Base-by-base conservation (phyloP, 2,888 invertebrate genomes). In the Keiferia lycopersicella region DNA sequence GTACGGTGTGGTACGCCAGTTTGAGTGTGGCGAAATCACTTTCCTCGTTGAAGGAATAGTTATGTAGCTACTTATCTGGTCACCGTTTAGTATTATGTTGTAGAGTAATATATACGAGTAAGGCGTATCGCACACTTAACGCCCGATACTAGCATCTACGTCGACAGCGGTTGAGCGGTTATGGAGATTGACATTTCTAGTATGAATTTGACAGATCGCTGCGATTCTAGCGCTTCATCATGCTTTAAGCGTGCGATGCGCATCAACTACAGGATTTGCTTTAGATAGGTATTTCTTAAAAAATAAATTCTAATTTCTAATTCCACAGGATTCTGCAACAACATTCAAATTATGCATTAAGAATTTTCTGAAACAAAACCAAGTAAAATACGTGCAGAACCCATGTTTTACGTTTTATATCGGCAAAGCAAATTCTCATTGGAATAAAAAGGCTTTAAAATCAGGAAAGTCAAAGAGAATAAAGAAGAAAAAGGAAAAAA, bases 401-500 rank as follows among this genome's bases (percentile, higher is more conserved):
- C 14, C 12, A 53, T 26, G 14, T 26, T 56, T 26, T 16, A n/a
- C 34, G 56, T 34, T 56, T 56, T 56, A 34, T 34, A 56, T 56
- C 16, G 30, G 16, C 34, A 59, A 41, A 59, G 59, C 39, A 59
- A 59, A 41, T 59, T 59, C 41, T 41, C 20, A 14, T 34, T 30
- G 7, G 30, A 12, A 2, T 12, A n/a, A 26, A 34, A 56, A 56
- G n/a, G 30, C n/a, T 16, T 56, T 58, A 16, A 34, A 58, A 58
- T 0, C 38, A 8, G 38, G 34, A 34, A 39, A 20, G 58, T 34
- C 39, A 58, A 58, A n/a, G 34, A 51, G 38, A 34, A 39, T 20
- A 51, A 51, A 51, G 10, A 26, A 22, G 58, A 51, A 39, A 64
- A 22, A 63, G 18, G 26, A n/a, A 51, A 20, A 20, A 51, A 64